These are phyloP conservation scores for Polymixis lichenea DNA, from an alignment of 2,888 invertebrate genomes.

Conservation along the genomic window DNA sequence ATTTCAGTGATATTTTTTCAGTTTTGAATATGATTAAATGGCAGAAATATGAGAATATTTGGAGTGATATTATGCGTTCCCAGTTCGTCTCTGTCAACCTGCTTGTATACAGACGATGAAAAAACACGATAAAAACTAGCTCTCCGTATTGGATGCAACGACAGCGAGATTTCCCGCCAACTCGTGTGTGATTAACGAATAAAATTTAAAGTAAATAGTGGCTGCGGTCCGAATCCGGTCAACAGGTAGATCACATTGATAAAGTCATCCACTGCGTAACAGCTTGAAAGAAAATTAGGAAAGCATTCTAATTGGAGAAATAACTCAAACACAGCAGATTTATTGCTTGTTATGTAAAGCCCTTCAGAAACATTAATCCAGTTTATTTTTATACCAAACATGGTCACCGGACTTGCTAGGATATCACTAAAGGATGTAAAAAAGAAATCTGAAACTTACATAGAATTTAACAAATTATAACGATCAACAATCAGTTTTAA, in stretches of 20 bases:
- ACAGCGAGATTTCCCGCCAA: slow-evolving; percentile 82
- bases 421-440: neutral
- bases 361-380: neutral
- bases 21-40: slow-evolving; percentile 12
- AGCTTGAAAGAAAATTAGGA: slow-evolving; percentile 30
- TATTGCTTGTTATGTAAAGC: slow-evolving; percentile 6
- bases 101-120: slow-evolving; percentile 77
- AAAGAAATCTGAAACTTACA: neutral
- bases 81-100: slow-evolving; percentile 83
- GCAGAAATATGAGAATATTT: slow-evolving; percentile 25
- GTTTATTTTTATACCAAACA: neutral
- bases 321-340: slow-evolving; percentile 4
- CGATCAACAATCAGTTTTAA: neutral
- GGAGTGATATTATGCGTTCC: slow-evolving; percentile 32
- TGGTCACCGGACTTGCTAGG: neutral
- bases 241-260: slow-evolving; percentile 68
- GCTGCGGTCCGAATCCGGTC: slow-evolving; percentile 73
- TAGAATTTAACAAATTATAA: neutral
- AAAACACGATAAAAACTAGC: slow-evolving; percentile 81
- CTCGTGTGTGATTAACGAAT: slow-evolving; percentile 76
- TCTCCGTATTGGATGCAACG: slow-evolving; percentile 72
- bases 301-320: slow-evolving; percentile 52
- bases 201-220: slow-evolving; percentile 62
- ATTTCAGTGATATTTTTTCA: slow-evolving; percentile 52
- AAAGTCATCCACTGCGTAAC: slow-evolving; percentile 56